phyloP scores from a whole-genome alignment of 2,113 vertebrate genomes.

The Neolamprologus cancellatus region DNA sequence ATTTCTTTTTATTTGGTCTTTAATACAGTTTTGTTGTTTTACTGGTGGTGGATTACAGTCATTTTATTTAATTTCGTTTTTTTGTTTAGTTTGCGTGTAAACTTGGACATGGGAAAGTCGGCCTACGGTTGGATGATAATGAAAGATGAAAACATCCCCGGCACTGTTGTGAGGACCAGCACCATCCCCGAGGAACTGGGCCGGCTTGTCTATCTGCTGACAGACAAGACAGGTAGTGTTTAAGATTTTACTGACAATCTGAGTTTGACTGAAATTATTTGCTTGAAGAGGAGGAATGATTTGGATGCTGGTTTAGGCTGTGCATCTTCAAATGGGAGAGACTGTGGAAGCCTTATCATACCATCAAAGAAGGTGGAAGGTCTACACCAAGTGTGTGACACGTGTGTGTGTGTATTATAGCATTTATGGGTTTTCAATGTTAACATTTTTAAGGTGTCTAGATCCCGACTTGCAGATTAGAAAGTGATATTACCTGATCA shows the following conservation, averaged over 20 bases:
- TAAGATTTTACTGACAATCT: not conserved
- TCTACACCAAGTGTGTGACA: not conserved
- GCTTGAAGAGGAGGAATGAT: not conserved
- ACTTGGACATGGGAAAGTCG: conserved; percentile 97
- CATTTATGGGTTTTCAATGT: rapidly evolving
- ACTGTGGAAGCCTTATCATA: not conserved
- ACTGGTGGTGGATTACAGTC: not conserved
- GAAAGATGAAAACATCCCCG: conserved; percentile 93
- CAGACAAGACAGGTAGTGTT: conserved; percentile 92
- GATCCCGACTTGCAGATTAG: rapidly evolving
- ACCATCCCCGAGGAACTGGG: conserved; percentile 97
- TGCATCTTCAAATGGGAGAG: not conserved
- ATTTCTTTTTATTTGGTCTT: not conserved
- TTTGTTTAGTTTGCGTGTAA: conserved; percentile 84
- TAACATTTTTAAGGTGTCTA: not conserved
- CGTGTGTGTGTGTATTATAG: not conserved
- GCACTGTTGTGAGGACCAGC: conserved; percentile 94
- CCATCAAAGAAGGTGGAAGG: not conserved
- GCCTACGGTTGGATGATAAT: conserved; percentile 98
- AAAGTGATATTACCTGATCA: not conserved
- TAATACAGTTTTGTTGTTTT: not conserved
- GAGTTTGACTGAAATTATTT: not conserved
- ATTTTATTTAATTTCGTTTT: not conserved
- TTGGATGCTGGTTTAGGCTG: not conserved
- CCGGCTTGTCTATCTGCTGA: conserved; percentile 90